These are phyloP conservation scores for Campylomormyrus tamandua DNA, from an alignment of 2,113 vertebrate species.

Conservation along the genomic window DNA sequence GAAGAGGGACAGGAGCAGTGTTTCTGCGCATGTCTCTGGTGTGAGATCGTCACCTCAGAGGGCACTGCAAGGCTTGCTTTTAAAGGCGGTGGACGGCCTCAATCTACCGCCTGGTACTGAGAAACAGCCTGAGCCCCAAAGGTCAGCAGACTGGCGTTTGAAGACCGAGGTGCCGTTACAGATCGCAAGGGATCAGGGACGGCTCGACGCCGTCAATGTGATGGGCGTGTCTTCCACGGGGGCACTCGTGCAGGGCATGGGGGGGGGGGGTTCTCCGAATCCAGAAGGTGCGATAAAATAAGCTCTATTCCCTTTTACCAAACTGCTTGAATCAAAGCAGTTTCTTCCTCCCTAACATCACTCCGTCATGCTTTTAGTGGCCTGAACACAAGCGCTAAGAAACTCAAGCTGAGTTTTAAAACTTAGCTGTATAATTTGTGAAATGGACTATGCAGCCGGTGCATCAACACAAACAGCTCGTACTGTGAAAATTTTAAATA, in stretches of 20 bases:
- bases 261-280: constrained; percentile 58
- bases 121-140: constrained; percentile 56
- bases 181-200: constrained; percentile 68
- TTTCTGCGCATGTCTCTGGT: constrained; percentile 14
- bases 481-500: neutral
- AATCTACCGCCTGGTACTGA: constrained; percentile 68
- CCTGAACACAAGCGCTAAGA: constrained; percentile 51
- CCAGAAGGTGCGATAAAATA: constrained; percentile 69
- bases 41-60: constrained; percentile 34
- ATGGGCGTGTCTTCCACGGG: constrained; percentile 60
- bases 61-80: constrained; percentile 47
- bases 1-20: neutral
- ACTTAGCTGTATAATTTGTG: neutral
- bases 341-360: constrained; percentile 47
- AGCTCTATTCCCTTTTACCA: constrained; percentile 62
- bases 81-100: constrained; percentile 58
- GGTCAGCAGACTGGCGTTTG: constrained; percentile 13
- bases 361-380: constrained; percentile 51
- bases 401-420: constrained; percentile 43
- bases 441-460: neutral
- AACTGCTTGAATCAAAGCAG: constrained; percentile 62
- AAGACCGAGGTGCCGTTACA: constrained; percentile 61
- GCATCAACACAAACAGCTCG: neutral
- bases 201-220: constrained; percentile 54
- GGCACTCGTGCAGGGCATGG: constrained; percentile 48